Evolutionary conservation across 1,140 invertebrate species (phyloP).

Genomic region (Schlechtendalia chinensis): DNA sequence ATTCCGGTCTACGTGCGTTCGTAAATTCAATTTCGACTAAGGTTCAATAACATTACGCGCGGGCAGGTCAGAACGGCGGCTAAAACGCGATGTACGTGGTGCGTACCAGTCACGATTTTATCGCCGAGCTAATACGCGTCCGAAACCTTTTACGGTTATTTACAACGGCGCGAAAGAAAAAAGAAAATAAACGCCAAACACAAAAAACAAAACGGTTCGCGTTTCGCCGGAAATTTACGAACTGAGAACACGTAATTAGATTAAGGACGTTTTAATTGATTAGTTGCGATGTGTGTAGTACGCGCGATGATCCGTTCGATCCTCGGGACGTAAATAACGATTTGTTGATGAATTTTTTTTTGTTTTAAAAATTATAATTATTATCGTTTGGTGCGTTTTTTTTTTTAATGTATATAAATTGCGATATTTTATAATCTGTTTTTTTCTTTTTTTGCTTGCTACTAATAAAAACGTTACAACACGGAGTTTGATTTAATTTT

Average conservation of each 20-base stretch:
- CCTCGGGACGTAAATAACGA: too few species aligned
- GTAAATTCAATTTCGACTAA: constrained; percentile 44
- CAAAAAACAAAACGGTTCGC: neutral
- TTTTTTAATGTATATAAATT: neutral
- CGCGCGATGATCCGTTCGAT: too few species aligned
- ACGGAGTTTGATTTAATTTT: constrained; percentile 14
- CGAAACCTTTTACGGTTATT: constrained; percentile 14
- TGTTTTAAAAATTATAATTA: too few species aligned
- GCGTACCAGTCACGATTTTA: neutral
- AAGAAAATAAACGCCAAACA: too few species aligned
- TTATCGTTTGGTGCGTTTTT: neutral
- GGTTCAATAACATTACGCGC: constrained; percentile 9
- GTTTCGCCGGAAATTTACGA: neutral
- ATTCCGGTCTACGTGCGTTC: constrained; percentile 9
- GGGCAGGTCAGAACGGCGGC: neutral
- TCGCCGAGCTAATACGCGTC: neutral
- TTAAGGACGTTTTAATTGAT: neutral
- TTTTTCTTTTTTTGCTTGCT: too few species aligned
- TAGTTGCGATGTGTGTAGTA: too few species aligned
- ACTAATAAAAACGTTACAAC: constrained; percentile 2
- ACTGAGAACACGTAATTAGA: neutral
- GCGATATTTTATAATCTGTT: neutral
- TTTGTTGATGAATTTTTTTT: neutral
- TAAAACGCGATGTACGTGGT: neutral
- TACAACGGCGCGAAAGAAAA: neutral